Conservation (phyloP, 2,113 vertebrate genomes). For the Rutilus rutilus region DNA sequence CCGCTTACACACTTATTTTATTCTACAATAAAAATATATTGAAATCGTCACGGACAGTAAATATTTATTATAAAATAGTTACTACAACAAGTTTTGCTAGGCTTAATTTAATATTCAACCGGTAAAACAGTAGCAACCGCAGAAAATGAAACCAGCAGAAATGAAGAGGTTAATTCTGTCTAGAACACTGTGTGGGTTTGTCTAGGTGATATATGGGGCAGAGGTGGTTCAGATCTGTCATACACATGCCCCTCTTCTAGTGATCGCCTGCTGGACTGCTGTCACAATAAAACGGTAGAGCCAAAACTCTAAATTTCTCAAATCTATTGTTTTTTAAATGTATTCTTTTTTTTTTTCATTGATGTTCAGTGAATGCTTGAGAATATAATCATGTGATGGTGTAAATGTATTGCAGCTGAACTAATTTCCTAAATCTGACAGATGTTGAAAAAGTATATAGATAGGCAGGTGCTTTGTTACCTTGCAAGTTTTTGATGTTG, state of each 20-base stretch:
- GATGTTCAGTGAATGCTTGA: not conserved
- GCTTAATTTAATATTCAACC: not conserved
- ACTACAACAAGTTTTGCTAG: not conserved
- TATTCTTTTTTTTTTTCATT: not conserved
- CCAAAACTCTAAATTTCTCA: not conserved
- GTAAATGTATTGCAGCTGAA: not conserved
- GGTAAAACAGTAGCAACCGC: not conserved
- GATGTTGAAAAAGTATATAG: not conserved
- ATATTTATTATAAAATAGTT: not conserved
- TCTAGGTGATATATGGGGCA: constrained; percentile 54
- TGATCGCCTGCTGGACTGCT: constrained; percentile 58
- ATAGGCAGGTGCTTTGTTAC: not conserved
- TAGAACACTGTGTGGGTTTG: constrained; percentile 52
- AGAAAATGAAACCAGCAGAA: constrained; percentile 45
- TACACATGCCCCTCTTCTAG: constrained; percentile 65
- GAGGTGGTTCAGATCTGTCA: constrained; percentile 63
- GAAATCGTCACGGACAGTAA: not conserved
- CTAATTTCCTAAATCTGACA: not conserved
- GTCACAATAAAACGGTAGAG: constrained; percentile 66
- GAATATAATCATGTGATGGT: not conserved
- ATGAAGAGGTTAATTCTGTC: constrained; percentile 74
- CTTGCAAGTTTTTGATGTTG: not conserved
- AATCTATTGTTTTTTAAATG: not conserved
- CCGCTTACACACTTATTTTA: not conserved
- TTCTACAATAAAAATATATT: not conserved